Evolutionary conservation across 1,140 invertebrate species (phyloP).

Genomic region (Panulirus ornatus): DNA sequence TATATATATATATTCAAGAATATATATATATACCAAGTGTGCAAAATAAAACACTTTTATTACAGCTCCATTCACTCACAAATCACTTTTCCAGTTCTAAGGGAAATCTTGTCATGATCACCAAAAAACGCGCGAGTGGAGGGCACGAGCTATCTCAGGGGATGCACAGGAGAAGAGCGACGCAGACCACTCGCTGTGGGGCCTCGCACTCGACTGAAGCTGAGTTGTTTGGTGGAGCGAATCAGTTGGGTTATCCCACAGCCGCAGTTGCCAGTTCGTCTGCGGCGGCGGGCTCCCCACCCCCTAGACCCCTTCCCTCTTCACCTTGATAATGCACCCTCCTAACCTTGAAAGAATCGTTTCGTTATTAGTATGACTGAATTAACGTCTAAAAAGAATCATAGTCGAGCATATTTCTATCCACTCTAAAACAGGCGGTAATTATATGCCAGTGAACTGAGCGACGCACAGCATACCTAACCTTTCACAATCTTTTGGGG

Average conservation of each 20-base stretch:
- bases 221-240: slow-evolving; percentile 35
- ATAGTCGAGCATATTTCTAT: too few relatives aligned
- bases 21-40: slow-evolving; percentile 27
- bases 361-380: too few relatives aligned
- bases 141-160: slow-evolving; percentile 29
- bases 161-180: slow-evolving; percentile 46
- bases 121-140: background rate
- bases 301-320: slow-evolving; percentile 5
- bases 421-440: too few relatives aligned
- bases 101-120: slow-evolving; percentile 28
- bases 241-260: slow-evolving; percentile 26
- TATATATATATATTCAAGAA: too few relatives aligned
- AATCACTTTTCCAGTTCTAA: slow-evolving; percentile 39
- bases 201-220: slow-evolving; percentile 59
- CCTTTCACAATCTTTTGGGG: too few relatives aligned
- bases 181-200: slow-evolving; percentile 43
- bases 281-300: too few relatives aligned
- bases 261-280: slow-evolving; percentile 17
- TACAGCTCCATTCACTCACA: slow-evolving; percentile 43
- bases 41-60: slow-evolving; percentile 33
- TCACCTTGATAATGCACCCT: background rate
- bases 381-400: too few relatives aligned
- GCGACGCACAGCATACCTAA: too few relatives aligned
- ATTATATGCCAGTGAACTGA: too few relatives aligned
- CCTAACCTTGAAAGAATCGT: too few relatives aligned